Evolutionary conservation across 2,888 invertebrate genomes (phyloP), one percentile per base, ranked within the genome.

Genomic region (Palloptera scutellata): DNA sequence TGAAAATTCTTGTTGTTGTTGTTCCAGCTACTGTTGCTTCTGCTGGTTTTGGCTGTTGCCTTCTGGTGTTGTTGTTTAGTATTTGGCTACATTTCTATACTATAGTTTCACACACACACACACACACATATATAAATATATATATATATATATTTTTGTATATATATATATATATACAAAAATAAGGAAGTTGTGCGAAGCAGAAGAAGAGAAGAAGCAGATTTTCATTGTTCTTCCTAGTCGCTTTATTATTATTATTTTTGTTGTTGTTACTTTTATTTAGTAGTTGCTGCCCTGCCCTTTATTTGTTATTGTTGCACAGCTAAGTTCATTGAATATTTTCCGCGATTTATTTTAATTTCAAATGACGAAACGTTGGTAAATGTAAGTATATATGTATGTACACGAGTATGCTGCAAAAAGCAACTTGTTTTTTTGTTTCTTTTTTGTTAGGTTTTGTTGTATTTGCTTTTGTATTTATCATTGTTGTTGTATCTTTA

Each of bases 61-160:
- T 48, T 48, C 51, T 48, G 51, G 51, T 48, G 51, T 48, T 48
- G 51, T 30, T 48, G 8, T 48, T 48, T 48, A 48, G 51, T 15
- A 48, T 48, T 48, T 48, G n/a, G 13, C 51, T 48, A 8, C 51
- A 13, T n/a, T 48, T 13, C 2, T n/a, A 48, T 48, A 4, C 15
- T 12, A 45, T 11, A 45, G n/a, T n/a, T n/a, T n/a, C n/a, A n/a
- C n/a, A n/a, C n/a, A 45, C 45, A 11, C n/a, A n/a, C n/a, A n/a
- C n/a, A n/a, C n/a, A n/a, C n/a, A n/a, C n/a, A n/a, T n/a, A n/a
- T n/a, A n/a, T n/a, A n/a, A n/a, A n/a, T n/a, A n/a, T n/a, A n/a
- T n/a, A n/a, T n/a, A n/a, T n/a, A n/a, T n/a, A n/a, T n/a, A n/a
- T n/a, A n/a, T n/a, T n/a, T n/a, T n/a, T n/a, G n/a, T n/a, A n/a